Evolutionary conservation across 1,140 invertebrate species (phyloP), one percentile per base, ranked within the genome.

Genomic region (Eulimnadia texana): DNA sequence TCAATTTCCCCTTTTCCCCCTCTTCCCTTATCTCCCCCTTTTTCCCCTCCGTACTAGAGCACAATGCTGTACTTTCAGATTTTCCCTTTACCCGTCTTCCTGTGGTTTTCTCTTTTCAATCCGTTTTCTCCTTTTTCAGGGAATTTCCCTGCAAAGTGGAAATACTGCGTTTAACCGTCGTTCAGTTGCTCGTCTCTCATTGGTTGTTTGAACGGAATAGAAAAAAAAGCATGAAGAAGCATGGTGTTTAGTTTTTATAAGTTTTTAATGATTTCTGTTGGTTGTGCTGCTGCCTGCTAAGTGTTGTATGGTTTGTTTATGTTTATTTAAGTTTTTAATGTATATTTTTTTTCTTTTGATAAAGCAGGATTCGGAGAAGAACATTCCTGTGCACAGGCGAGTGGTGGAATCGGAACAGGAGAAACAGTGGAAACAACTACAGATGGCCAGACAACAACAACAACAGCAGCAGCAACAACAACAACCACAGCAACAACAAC

Each of bases 401-500:
- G 56, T 25, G 19, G 47, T 47, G 22, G 88, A 90, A 74, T 83
- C 84, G 47, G 88, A 90, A 72, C 85, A 90, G 68, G 87, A 90
- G 73, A 76, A 85, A 16, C 82, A 87, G 65, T 92, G 89, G 88
- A 92, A 92, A 72, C 85, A 88, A 65, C 72, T 90, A 64, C 87
- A 90, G 73, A 84, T 85, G 23, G 70, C 83, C 62, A 77, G 87
- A 22, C 85, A 88, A 69, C 84, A 86, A 66, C 85, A 88, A 19
- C 86, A 90, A 70, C 81, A 88, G 64, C 86, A 89, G 62, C 85
- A 88, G 69, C 72, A 76, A n/a, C 79, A 80, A 64, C 67, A 50
- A n/a, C 42, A 60, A 9, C 9, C n/a, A 9, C n/a, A 13, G n/a
- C 50, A 28, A 29, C 53, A 42, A 3, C 28, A 16, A 19, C 54